Percentiles rank a stretch among this genome's conserved stretches.
Conservation (phyloP, 2,113 vertebrate species). For the Narcine bancroftii region DNA sequence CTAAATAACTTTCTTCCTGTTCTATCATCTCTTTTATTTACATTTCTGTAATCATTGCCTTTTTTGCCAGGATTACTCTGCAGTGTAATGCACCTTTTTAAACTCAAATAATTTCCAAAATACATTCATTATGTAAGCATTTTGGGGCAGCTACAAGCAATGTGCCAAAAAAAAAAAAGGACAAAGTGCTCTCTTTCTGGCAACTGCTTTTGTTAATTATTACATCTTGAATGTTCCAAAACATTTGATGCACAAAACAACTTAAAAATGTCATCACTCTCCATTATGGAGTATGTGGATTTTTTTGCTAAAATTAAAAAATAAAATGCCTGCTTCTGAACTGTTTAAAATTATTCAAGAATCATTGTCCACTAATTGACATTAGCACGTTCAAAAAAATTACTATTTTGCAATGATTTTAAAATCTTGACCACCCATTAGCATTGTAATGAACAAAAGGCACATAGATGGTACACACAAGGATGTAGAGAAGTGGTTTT, state of each 20-base stretch:
- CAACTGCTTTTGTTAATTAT: not conserved
- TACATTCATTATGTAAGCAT: too few relatives aligned
- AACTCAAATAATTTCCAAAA: too few relatives aligned
- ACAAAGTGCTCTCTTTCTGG: too few relatives aligned
- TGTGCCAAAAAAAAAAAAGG: not conserved
- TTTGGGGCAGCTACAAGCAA: not conserved
- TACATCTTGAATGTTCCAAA: not conserved
- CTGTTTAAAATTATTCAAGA: not conserved
- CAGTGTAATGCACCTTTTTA: not conserved
- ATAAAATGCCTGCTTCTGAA: not conserved
- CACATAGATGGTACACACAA: not conserved
- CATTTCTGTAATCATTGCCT: too few relatives aligned
- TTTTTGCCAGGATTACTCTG: too few relatives aligned
- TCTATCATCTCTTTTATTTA: too few relatives aligned
- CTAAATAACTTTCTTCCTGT: not conserved
- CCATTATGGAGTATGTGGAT: not conserved
- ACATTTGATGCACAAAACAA: not conserved
- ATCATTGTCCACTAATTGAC: not conserved
- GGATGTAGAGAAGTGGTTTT: too few relatives aligned
- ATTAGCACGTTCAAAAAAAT: not conserved
- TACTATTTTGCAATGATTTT: not conserved
- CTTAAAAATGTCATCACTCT: not conserved
- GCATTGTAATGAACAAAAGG: not conserved
- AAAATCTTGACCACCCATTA: not conserved
- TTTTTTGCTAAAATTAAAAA: too few relatives aligned